These are phyloP conservation scores for Acomys russatus DNA, from an alignment of 2,797 vertebrate genomes.

Conservation along the genomic window DNA sequence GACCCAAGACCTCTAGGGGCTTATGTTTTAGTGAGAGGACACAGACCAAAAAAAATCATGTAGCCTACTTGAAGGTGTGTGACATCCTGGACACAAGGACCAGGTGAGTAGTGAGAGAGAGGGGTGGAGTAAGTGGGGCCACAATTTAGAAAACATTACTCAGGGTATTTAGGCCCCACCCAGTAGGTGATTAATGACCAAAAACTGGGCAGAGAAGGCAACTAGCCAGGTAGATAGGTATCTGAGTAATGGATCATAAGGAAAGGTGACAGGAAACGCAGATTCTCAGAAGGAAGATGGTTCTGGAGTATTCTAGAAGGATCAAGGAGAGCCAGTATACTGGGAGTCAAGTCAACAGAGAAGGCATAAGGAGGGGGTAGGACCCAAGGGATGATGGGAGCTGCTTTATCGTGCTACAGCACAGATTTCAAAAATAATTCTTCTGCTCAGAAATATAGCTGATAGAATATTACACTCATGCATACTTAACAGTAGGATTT, in stretches of 20 bases:
- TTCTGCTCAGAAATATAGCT: slow-evolving; percentile 33
- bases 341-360: neutral
- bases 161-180: neutral
- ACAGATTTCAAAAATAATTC: neutral
- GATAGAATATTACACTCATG: neutral
- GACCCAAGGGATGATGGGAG: neutral
- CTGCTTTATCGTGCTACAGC: neutral
- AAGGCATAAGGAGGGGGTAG: neutral
- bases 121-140: neutral
- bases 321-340: neutral
- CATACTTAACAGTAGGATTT: slow-evolving; percentile 37
- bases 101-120: neutral
- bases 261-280: neutral
- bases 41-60: neutral
- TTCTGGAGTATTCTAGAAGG: neutral
- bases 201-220: neutral
- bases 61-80: neutral
- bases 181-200: neutral
- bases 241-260: neutral
- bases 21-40: neutral
- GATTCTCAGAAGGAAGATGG: neutral
- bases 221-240: neutral
- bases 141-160: neutral
- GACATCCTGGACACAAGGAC: neutral
- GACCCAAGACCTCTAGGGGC: neutral